Evolutionary conservation across 2,888 invertebrate genomes (phyloP).

Genomic region (Amiota mariae): DNA sequence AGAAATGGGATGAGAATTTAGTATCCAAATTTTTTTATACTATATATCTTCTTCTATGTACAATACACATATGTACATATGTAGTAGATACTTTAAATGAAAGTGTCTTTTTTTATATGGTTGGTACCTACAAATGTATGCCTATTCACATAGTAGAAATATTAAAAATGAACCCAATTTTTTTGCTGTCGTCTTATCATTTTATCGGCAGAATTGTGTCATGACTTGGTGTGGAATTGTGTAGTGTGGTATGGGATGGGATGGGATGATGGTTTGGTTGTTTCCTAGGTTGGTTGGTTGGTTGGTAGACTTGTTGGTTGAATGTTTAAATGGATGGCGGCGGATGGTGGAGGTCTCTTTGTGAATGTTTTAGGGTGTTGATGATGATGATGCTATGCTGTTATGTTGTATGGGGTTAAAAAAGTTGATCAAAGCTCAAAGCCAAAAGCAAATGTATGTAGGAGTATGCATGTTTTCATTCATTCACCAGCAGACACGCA

Average conservation of each 20-base stretch:
- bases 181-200: constrained; percentile 64
- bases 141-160: constrained; percentile 45
- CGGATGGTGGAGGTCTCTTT: not conserved
- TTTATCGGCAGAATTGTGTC: constrained; percentile 42
- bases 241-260: too few relatives aligned
- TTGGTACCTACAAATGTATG: not conserved
- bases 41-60: too few relatives aligned
- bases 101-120: not conserved
- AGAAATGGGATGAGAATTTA: too few relatives aligned
- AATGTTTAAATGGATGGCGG: not conserved
- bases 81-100: not conserved
- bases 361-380: too few relatives aligned
- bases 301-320: too few relatives aligned
- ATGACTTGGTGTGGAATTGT: not conserved
- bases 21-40: too few relatives aligned
- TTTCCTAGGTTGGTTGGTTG: too few relatives aligned
- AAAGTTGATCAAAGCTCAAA: constrained; percentile 63
- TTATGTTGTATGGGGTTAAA: constrained; percentile 54
- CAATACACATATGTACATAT: not conserved
- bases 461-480: not conserved
- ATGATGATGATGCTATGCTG: constrained; percentile 9
- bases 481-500: constrained; percentile 31
- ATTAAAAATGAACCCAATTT: constrained; percentile 62
- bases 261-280: too few relatives aligned
- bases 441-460: constrained; percentile 42